Base-by-base conservation (phyloP, 2,113 vertebrate genomes). In the Eleginops maclovinus region DNA sequence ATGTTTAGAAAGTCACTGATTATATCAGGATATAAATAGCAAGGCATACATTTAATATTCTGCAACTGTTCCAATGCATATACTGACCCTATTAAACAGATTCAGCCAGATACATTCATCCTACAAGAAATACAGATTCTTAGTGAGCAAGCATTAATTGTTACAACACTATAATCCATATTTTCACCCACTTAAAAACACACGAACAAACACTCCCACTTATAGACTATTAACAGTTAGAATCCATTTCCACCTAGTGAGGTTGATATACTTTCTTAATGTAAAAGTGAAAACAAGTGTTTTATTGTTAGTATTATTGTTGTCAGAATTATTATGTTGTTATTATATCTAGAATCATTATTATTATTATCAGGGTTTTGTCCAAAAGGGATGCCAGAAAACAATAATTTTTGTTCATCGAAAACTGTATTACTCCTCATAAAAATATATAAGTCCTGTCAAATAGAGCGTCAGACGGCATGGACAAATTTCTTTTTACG, bases 1-100 rank as follows among this genome's bases (percentile, higher is more conserved):
- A 79, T 79, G 47, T 80, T 74, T 62, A 44, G 76, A 43, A 61
- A 70, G 75, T 36, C 43, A 4, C 22, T 68, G 46, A 26, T 66
- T 72, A 51, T 64, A 78, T 53, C 71, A 22, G 31, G 53, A 74
- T 58, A 12, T 44, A 75, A 69, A 46, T 56, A 72, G 41, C 15
- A 16, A 22, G 9, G 72, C 55, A 17, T 6, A 19, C 13, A 72
- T 84, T 74, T 54, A 36, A 28, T 77, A 62, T 82, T 77, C 46
- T 73, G 26, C 6, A 58, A 73, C 58, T 28, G 13, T 54, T 43
- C 47, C 3, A 10, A 21, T 11, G 4, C 21, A 68, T 46, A 15
- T 31, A 43, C 41, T 6, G 1, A 59, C 4, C 17, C n/a, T 49
- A 31, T 53, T 60, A 59, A 65, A 72, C 16, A 13, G 19, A 60